A percentile compares a stretch with the other conserved stretches of the same genome.
Conservation (phyloP, 2,113 vertebrate species). For the Puntigrus tetrazona region DNA sequence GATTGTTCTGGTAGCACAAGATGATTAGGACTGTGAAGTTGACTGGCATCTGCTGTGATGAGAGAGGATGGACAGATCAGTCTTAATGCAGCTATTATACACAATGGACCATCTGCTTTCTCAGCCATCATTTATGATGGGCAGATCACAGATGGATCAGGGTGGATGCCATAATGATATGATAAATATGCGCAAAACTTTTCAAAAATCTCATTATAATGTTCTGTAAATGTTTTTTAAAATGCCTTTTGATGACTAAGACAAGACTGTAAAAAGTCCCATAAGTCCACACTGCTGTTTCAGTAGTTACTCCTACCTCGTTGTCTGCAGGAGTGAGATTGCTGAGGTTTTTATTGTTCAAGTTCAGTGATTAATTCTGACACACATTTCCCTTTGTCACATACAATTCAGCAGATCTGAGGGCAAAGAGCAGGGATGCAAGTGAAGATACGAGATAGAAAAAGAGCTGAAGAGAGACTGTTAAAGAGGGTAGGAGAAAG, state of each 20-base stretch:
- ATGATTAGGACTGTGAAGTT: conserved; percentile 32
- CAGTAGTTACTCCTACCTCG: conserved; percentile 24
- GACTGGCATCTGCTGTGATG: not conserved
- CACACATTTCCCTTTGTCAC: conserved; percentile 47
- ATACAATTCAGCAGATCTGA: conserved; percentile 37
- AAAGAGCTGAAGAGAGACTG: not conserved
- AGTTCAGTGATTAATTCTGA: conserved; percentile 36
- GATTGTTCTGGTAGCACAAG: not conserved
- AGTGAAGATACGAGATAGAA: not conserved
- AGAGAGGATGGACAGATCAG: conserved; percentile 30
- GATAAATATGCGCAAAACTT: conserved; percentile 12
- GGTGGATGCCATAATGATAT: not conserved
- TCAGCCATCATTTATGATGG: conserved; percentile 16
- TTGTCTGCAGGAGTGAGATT: conserved; percentile 24
- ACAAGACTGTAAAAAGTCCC: not conserved
- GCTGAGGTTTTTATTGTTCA: conserved; percentile 32
- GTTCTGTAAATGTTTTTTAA: conserved; percentile 9
- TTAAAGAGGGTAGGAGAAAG: not conserved
- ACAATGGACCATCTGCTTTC: conserved; percentile 21
- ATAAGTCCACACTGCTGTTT: not conserved
- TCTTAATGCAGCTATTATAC: conserved; percentile 24
- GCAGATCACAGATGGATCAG: not conserved
- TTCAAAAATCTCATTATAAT: not conserved
- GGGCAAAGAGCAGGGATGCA: not conserved
- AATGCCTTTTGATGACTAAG: not conserved